Percentiles rank a stretch among this genome's conserved stretches.
These are phyloP conservation scores for Caenorhabditis virilis DNA, from an alignment of 2,888 invertebrate species.

Conservation along the genomic window DNA sequence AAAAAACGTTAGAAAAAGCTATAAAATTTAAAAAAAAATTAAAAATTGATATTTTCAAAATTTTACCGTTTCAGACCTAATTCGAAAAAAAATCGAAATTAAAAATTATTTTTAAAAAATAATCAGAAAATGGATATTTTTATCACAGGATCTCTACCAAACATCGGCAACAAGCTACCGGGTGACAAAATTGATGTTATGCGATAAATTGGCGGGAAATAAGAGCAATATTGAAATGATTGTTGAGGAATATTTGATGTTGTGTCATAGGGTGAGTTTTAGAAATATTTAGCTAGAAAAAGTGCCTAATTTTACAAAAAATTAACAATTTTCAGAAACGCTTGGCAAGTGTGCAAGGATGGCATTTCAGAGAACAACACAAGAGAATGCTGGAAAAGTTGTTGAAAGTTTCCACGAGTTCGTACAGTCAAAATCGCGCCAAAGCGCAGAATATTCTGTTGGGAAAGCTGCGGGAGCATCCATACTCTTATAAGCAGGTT, in stretches of 20 bases:
- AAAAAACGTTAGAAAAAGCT: no score
- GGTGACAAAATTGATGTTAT: constrained; percentile 41
- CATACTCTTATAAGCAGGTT: constrained; percentile 78
- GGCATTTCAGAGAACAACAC: constrained; percentile 75
- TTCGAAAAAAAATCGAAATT: neutral
- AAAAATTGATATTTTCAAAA: no score
- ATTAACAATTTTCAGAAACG: constrained; percentile 67
- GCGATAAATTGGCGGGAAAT: constrained; percentile 42
- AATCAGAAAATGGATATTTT: neutral
- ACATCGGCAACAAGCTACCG: constrained; percentile 31
- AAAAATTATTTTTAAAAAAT: constrained; percentile 1
- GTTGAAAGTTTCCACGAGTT: constrained; percentile 75
- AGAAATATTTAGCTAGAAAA: neutral
- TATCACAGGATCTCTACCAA: constrained; percentile 26
- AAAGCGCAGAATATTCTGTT: constrained; percentile 43
- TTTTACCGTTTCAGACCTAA: no score
- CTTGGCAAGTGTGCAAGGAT: constrained; percentile 67
- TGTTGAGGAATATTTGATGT: constrained; percentile 39
- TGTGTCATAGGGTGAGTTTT: constrained; percentile 31
- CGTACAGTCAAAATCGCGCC: constrained; percentile 73
- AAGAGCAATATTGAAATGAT: constrained; percentile 44
- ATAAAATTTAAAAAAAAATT: no score
- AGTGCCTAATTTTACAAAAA: neutral
- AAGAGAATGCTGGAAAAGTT: constrained; percentile 75
- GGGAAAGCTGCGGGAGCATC: constrained; percentile 72